phyloP scores from a whole-genome alignment of 2,888 invertebrate genomes.

The Blastobasis lacticolella region DNA sequence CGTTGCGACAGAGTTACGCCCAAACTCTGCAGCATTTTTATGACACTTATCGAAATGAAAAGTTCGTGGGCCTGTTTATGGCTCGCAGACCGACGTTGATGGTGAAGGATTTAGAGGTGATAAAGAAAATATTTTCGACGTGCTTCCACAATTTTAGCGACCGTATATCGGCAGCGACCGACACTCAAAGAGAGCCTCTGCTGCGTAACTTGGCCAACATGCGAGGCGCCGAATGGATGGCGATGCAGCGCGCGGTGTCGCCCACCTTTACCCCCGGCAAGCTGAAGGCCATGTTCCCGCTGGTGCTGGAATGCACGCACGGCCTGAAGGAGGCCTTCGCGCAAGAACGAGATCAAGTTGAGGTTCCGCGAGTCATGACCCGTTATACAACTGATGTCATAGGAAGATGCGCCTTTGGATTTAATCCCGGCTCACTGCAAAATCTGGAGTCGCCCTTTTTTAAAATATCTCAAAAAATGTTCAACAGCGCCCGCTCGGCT shows the following conservation, averaged over 20 bases:
- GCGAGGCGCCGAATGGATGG: constrained; percentile 64
- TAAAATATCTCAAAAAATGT: constrained; percentile 64
- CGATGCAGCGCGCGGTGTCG: constrained; percentile 60
- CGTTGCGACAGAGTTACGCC: constrained; percentile 54
- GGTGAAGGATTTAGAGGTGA: constrained; percentile 52
- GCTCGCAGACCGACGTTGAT: constrained; percentile 60
- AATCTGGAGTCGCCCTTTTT: constrained; percentile 56
- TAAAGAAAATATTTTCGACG: constrained; percentile 50
- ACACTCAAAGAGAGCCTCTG: constrained; percentile 58
- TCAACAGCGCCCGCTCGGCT: constrained; percentile 46
- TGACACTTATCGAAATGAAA: constrained; percentile 41
- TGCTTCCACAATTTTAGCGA: constrained; percentile 57
- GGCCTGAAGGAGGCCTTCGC: constrained; percentile 40
- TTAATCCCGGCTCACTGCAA: constrained; percentile 54
- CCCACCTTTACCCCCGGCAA: constrained; percentile 67
- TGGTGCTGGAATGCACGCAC: constrained; percentile 54
- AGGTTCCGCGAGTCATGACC: constrained; percentile 51
- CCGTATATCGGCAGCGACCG: constrained; percentile 54
- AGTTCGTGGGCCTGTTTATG: constrained; percentile 62
- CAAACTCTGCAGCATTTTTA: constrained; percentile 55
- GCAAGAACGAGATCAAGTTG: constrained; percentile 39
- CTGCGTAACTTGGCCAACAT: constrained; percentile 62
- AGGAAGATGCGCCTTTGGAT: constrained; percentile 64
- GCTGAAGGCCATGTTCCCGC: constrained; percentile 68
- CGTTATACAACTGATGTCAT: constrained; percentile 64